Evolutionary conservation across 2,113 vertebrate genomes (phyloP).

Genomic region (Lepus europaeus): DNA sequence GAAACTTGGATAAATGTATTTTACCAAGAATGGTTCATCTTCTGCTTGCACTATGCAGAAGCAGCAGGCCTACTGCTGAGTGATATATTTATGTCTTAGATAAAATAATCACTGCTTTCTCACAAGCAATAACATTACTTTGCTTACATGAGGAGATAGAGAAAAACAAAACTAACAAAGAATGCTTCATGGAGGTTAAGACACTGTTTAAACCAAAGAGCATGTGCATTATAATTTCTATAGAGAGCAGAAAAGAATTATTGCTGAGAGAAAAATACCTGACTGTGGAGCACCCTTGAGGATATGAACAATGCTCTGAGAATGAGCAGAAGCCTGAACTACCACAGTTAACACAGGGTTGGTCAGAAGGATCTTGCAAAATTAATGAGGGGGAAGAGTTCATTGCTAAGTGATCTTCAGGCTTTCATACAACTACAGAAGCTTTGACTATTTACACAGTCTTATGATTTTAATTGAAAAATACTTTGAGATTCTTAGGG

Average conservation of each 20-base stretch:
- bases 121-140: conserved; percentile 59
- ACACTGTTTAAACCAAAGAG: conserved; percentile 35
- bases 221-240: neutral
- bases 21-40: conserved; percentile 40
- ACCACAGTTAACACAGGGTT: too few relatives aligned
- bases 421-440: neutral
- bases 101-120: conserved; percentile 70
- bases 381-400: neutral
- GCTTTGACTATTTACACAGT: neutral
- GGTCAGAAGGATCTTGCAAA: neutral
- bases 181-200: conserved; percentile 53
- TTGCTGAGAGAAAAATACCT: conserved; percentile 17
- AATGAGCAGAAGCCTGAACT: neutral
- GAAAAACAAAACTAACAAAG: conserved; percentile 62
- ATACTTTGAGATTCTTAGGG: conserved; percentile 16
- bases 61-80: neutral
- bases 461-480: conserved; percentile 50
- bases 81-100: conserved; percentile 50
- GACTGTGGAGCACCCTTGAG: neutral
- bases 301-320: neutral
- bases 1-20: neutral
- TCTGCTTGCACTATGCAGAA: neutral
- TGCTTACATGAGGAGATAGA: conserved; percentile 42
- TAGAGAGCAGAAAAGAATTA: conserved; percentile 25
- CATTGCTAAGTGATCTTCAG: neutral